phyloP scores from a whole-genome alignment of 2,888 invertebrate species.

The Hypena proboscidalis region DNA sequence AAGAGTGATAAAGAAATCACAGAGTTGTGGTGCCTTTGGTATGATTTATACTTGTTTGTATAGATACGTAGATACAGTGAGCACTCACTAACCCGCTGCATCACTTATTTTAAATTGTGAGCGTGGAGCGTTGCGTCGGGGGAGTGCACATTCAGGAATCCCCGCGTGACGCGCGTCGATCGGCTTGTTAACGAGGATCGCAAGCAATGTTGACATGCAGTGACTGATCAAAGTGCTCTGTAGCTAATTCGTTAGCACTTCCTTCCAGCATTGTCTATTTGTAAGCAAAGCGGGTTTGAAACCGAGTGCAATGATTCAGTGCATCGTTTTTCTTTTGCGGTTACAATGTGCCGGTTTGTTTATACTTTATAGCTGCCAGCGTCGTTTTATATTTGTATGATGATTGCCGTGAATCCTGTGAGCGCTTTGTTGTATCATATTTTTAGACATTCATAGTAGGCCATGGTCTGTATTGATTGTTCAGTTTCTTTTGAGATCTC shows the following conservation, averaged over 20 bases:
- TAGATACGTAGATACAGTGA: no score
- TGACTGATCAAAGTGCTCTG: constrained; percentile 70
- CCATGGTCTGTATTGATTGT: no score
- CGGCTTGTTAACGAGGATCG: constrained; percentile 77
- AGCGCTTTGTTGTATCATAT: no score
- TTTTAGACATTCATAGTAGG: no score
- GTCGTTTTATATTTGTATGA: constrained; percentile 8
- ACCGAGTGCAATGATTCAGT: constrained; percentile 41
- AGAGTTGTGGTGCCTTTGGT: no score
- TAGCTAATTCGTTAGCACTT: constrained; percentile 48
- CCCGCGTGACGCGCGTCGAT: constrained; percentile 58
- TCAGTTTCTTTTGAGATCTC: no score
- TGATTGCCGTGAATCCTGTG: constrained; percentile 7
- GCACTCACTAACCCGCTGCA: background rate
- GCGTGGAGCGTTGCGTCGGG: constrained; percentile 1
- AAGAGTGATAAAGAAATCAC: no score
- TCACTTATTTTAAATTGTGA: constrained; percentile 24
- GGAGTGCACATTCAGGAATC: constrained; percentile 25
- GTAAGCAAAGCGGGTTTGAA: constrained; percentile 54
- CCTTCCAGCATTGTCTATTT: constrained; percentile 60
- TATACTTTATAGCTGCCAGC: constrained; percentile 22
- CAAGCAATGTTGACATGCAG: constrained; percentile 69
- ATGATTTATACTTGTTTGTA: no score
- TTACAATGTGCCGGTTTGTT: constrained; percentile 35
- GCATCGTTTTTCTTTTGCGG: constrained; percentile 32